A percentile compares a stretch with the other conserved stretches of the same genome.
phyloP scores from a whole-genome alignment of 2,888 invertebrate genomes.

The Polymixis flavicincta region DNA sequence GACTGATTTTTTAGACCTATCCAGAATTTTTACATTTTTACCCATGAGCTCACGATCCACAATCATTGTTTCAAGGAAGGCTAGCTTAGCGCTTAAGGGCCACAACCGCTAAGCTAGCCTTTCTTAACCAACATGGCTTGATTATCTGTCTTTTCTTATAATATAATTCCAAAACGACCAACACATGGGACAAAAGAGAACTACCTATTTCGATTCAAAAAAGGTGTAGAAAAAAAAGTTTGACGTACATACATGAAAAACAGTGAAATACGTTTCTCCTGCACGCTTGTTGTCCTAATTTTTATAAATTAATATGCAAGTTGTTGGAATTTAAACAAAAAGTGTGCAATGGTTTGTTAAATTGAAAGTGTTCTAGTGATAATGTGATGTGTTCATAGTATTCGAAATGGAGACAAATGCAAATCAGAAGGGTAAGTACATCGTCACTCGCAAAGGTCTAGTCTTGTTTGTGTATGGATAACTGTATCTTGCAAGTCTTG shows the following conservation, averaged over 20 bases:
- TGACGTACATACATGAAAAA: constrained; percentile 76
- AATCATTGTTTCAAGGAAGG: too few relatives aligned
- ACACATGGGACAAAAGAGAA: constrained; percentile 23
- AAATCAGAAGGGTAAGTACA: constrained; percentile 87
- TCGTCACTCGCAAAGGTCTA: constrained; percentile 69
- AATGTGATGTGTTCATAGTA: constrained; percentile 82
- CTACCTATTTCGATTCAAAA: constrained; percentile 37
- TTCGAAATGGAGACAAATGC: constrained; percentile 87
- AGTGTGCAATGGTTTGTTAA: constrained; percentile 63
- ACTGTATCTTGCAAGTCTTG: constrained; percentile 84
- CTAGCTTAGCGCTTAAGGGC: too few relatives aligned
- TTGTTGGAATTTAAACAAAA: constrained; percentile 55
- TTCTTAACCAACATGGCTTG: too few relatives aligned
- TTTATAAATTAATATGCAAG: constrained; percentile 65
- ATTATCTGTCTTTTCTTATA: background rate
- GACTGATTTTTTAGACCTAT: too few relatives aligned
- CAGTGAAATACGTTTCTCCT: constrained; percentile 70
- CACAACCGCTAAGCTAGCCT: too few relatives aligned
- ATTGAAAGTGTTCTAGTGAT: constrained; percentile 77
- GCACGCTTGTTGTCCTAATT: constrained; percentile 77
- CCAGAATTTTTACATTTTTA: too few relatives aligned
- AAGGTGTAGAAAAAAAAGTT: constrained; percentile 62
- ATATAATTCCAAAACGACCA: background rate
- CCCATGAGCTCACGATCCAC: too few relatives aligned
- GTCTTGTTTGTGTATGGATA: constrained; percentile 88